Conservation (phyloP, 1,140 invertebrate species). For the Ditylenchus dipsaci region DNA sequence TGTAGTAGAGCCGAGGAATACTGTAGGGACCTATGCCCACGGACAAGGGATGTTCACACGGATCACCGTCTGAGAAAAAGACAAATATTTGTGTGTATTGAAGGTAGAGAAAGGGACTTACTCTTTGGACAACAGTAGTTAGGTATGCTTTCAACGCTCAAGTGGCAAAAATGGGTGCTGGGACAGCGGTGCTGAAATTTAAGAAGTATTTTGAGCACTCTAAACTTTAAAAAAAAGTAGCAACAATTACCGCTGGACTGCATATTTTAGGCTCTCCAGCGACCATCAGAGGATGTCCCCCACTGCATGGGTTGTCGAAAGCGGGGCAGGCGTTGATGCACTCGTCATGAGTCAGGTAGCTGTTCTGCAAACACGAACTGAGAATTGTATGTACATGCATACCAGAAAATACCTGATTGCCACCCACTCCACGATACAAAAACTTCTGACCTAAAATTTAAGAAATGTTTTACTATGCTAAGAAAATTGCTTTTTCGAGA, state of each 20-base stretch:
- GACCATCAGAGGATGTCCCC: slow-evolving; percentile 33
- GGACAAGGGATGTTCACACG: slow-evolving; percentile 44
- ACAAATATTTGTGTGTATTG: neutral
- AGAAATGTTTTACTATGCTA: too few relatives aligned
- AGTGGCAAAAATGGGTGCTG: slow-evolving; percentile 51
- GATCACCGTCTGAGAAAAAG: slow-evolving; percentile 47
- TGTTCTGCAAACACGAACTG: slow-evolving; percentile 30
- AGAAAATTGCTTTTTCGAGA: too few relatives aligned
- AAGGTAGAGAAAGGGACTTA: neutral
- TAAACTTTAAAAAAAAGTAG: neutral
- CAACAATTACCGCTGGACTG: slow-evolving; percentile 15
- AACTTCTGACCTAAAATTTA: slow-evolving; percentile 31
- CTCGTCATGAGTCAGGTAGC: slow-evolving; percentile 32
- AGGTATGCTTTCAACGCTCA: slow-evolving; percentile 22
- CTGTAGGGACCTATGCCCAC: slow-evolving; percentile 37
- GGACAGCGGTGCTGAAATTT: slow-evolving; percentile 34
- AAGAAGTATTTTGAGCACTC: neutral
- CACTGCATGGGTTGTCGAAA: slow-evolving; percentile 46
- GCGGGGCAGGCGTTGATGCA: slow-evolving; percentile 47
- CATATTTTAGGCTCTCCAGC: slow-evolving; percentile 40
- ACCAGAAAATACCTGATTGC: slow-evolving; percentile 47
- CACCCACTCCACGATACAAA: slow-evolving; percentile 53
- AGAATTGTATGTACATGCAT: slow-evolving; percentile 33
- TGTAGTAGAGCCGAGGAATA: slow-evolving; percentile 52
- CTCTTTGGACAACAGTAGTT: slow-evolving; percentile 55